These are phyloP conservation scores for Hirudo medicinalis DNA, from an alignment of 1,140 invertebrate genomes.

Conservation along the genomic window DNA sequence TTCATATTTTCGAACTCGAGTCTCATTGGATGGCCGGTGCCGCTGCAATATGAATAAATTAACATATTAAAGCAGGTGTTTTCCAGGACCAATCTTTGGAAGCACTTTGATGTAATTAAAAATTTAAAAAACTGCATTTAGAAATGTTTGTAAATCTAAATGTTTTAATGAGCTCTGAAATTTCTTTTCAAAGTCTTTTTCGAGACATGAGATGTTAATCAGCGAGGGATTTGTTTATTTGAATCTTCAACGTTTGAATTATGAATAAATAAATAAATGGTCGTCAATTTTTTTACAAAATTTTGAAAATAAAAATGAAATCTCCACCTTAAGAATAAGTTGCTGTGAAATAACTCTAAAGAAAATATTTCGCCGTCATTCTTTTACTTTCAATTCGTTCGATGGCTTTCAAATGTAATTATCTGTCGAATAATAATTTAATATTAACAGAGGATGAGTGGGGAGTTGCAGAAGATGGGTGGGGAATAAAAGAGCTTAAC, in stretches of 20 bases:
- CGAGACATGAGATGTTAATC: no score
- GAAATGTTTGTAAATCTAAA: background rate
- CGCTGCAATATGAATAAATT: conserved; percentile 6
- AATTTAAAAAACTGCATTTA: background rate
- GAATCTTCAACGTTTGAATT: no score
- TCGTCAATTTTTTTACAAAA: no score
- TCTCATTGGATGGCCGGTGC: conserved; percentile 2
- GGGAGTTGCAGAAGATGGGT: background rate
- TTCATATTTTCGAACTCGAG: background rate
- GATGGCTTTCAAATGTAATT: background rate
- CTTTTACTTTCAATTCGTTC: no score
- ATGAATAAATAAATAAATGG: no score
- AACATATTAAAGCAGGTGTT: background rate
- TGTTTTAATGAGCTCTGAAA: background rate
- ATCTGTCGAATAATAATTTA: background rate
- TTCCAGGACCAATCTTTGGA: background rate
- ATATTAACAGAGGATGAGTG: background rate
- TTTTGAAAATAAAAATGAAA: no score
- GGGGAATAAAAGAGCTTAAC: background rate
- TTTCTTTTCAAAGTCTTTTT: background rate
- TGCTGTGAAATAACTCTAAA: no score
- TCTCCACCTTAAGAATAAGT: no score
- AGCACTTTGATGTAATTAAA: background rate
- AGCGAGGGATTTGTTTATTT: no score
- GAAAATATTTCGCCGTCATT: no score